Base-by-base conservation (phyloP, 1,140 invertebrate genomes). In the Drosophila nikananu region DNA sequence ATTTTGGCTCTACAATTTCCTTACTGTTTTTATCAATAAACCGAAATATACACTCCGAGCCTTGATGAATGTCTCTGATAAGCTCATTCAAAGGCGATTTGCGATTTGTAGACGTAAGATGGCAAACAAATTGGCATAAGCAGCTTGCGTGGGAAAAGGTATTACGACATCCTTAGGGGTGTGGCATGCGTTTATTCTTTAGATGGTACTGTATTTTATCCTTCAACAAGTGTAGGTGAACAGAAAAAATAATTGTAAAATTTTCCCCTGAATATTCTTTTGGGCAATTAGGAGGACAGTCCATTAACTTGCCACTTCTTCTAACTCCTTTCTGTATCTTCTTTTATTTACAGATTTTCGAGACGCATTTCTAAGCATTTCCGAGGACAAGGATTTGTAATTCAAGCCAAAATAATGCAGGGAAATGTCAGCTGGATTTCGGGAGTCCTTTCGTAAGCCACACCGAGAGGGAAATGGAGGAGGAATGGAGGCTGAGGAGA, bases 361-460 rank as follows among this genome's bases (percentile, higher is more conserved):
- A 89, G 75, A 89, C 84, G 70, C 84, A 89, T 89, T 89, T 89
- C 84, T 89, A 89, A 62, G 76, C 68, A 74, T 51, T 59, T 60
- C 13, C 46, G 25, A 30, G 30, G 68, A 61, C 19, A n/a, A n/a
- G 71, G 67, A 74, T 37, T 52, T 30, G 76, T 71, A 54, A 37
- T 70, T 63, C 42, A 77, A 61, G 57, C 57, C 64, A 77, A 77
- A 68, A 63, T 61, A 79, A 62, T 79, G 75, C 66, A 46, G 51
- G 52, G 44, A 64, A 46, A 67, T 67, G 72, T 66, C 41, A 54
- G 44, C 71, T 44, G 35, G 42, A 63, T 64, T 30, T 75, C n/a
- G 72, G 39, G 48, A 35, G 46, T 39, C 67, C 35, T 49, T 49
- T 27, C 58, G 70, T 72, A 49, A 39, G 54, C 32, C 27, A 49